Percentiles rank a stretch among this genome's conserved stretches.
Evolutionary conservation across 2,113 vertebrate species (phyloP).

Genomic region (Callaeas wilsoni): DNA sequence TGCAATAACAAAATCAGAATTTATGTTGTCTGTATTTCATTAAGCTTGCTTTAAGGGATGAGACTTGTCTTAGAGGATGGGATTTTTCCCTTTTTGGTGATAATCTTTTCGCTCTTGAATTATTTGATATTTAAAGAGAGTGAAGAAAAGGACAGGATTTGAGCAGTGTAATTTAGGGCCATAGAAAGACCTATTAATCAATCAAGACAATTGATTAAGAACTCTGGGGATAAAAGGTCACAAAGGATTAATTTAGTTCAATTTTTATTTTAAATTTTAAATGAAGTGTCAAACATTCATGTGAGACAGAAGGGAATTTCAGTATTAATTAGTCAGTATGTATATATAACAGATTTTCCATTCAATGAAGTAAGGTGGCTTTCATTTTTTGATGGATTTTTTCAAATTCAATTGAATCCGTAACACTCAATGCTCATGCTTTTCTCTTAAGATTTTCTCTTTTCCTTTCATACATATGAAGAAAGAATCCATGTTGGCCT

Average conservation of each 20-base stretch:
- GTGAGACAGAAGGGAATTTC: neutral
- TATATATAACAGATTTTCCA: neutral
- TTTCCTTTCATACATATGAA: neutral
- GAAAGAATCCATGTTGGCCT: neutral
- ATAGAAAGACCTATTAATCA: constrained; percentile 26
- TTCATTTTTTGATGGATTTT: neutral
- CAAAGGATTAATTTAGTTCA: neutral
- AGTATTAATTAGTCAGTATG: neutral
- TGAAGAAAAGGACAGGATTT: neutral
- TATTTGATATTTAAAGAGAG: neutral
- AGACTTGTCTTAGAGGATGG: neutral
- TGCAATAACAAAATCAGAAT: neutral
- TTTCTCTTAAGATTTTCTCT: neutral
- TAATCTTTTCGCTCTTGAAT: neutral
- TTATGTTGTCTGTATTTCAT: neutral
- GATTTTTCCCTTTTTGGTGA: neutral
- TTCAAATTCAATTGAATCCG: neutral
- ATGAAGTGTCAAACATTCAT: neutral
- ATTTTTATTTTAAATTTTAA: neutral
- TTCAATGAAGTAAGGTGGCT: fast-evolving
- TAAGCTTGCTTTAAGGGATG: neutral
- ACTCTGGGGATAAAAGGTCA: neutral
- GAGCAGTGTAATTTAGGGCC: neutral
- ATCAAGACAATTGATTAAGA: neutral
- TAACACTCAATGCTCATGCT: neutral